phyloP scores from a whole-genome alignment of 2,888 invertebrate species.

The Latheticus oryzae region DNA sequence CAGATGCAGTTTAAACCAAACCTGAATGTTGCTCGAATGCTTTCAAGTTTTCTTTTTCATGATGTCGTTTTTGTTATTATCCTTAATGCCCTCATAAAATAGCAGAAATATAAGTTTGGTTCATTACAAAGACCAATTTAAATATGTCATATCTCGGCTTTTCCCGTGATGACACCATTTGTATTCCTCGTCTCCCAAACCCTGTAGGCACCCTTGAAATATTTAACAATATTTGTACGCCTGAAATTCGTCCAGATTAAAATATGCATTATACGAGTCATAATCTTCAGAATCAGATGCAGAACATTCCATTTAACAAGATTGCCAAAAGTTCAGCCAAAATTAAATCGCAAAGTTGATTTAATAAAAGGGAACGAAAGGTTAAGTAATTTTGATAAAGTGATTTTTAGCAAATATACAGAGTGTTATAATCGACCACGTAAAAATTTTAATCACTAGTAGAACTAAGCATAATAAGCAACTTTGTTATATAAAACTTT shows the following conservation, averaged over 20 bases:
- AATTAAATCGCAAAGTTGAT: slow-evolving; percentile 6
- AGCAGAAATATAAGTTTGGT: neutral
- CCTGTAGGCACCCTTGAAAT: slow-evolving; percentile 21
- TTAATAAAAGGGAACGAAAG: slow-evolving; percentile 11
- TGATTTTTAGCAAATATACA: neutral
- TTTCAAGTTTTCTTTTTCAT: no score
- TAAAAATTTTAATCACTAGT: no score
- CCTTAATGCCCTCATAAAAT: neutral
- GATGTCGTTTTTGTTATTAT: no score
- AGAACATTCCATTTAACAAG: slow-evolving; percentile 10
- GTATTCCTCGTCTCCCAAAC: no score
- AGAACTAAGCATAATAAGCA: no score
- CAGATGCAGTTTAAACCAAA: no score
- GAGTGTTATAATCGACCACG: slow-evolving; percentile 4
- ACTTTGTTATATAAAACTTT: no score
- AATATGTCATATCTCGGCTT: neutral
- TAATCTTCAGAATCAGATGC: slow-evolving; percentile 15
- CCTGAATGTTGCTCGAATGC: no score
- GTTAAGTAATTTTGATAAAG: slow-evolving; percentile 5
- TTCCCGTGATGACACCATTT: neutral
- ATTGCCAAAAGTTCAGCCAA: neutral
- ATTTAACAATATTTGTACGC: slow-evolving; percentile 23
- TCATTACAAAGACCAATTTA: neutral
- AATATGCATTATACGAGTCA: slow-evolving; percentile 16
- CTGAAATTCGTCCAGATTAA: slow-evolving; percentile 10